These are phyloP conservation scores for Campoletis sonorensis DNA, from an alignment of 1,140 invertebrate genomes.

Conservation along the genomic window DNA sequence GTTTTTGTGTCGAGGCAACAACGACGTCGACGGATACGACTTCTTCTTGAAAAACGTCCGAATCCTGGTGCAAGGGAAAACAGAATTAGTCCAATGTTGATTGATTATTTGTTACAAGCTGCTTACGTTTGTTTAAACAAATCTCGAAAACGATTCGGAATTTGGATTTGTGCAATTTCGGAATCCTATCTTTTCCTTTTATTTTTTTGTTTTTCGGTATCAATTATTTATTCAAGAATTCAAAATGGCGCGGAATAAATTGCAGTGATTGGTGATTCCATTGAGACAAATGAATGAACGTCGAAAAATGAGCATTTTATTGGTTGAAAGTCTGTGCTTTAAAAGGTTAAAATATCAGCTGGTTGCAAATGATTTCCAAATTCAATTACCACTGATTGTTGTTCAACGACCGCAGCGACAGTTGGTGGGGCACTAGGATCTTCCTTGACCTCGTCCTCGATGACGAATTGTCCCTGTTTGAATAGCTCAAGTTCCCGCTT, in stretches of 20 bases:
- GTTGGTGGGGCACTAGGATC: slow-evolving; percentile 85
- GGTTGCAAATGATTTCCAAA: not conserved
- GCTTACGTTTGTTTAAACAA: slow-evolving; percentile 5
- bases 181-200: too few species aligned
- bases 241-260: too few species aligned
- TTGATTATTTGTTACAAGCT: not conserved
- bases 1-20: slow-evolving; percentile 62
- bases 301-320: too few species aligned
- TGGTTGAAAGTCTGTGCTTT: too few species aligned
- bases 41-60: slow-evolving; percentile 73
- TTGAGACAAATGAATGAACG: too few species aligned
- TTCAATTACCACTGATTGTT: slow-evolving; percentile 78
- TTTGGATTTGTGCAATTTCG: too few species aligned
- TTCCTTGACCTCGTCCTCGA: slow-evolving; percentile 92
- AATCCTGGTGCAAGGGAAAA: slow-evolving; percentile 2
- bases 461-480: slow-evolving; percentile 93
- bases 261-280: too few species aligned
- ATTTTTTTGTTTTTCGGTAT: too few species aligned
- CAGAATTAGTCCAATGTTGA: not conserved
- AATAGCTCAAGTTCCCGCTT: slow-evolving; percentile 94
- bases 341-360: too few species aligned
- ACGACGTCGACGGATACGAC: slow-evolving; percentile 75
- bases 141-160: not conserved
- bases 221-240: too few species aligned
- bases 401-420: slow-evolving; percentile 76